Evolutionary conservation across 2,888 invertebrate genomes (phyloP).

Genomic region (Oxycera nigricornis): DNA sequence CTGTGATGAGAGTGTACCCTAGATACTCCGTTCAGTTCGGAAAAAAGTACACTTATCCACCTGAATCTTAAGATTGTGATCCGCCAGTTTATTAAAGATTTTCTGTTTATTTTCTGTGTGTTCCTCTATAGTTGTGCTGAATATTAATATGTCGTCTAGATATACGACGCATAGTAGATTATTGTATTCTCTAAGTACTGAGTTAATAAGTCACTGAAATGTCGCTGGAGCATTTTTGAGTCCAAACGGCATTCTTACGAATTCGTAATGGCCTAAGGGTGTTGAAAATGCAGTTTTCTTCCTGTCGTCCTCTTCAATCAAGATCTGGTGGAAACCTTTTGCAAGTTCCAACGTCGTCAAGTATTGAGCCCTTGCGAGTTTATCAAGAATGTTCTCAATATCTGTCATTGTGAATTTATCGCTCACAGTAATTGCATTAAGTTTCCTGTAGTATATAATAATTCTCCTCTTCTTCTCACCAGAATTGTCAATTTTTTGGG

Average conservation of each 20-base stretch:
- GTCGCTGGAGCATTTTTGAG: conserved; percentile 46
- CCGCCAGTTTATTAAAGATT: too few species aligned
- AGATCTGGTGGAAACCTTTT: conserved; percentile 47
- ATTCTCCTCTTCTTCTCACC: conserved; percentile 46
- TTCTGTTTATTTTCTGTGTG: conserved; percentile 49
- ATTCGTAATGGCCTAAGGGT: conserved; percentile 34
- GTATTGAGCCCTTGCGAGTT: conserved; percentile 44
- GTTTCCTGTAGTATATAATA: conserved; percentile 46
- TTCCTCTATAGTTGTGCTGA: conserved; percentile 50
- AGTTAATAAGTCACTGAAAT: conserved; percentile 51
- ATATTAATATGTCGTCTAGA: conserved; percentile 52
- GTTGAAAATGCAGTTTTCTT: too few species aligned
- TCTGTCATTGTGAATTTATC: conserved; percentile 47
- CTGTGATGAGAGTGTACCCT: too few species aligned
- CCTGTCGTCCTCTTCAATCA: conserved; percentile 42
- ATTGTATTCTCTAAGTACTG: conserved; percentile 18
- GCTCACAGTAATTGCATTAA: conserved; percentile 46
- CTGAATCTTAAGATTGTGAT: conserved; percentile 51
- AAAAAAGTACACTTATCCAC: conserved; percentile 50
- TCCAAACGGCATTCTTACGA: conserved; percentile 10
- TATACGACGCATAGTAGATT: conserved; percentile 37
- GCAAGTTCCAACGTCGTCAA: conserved; percentile 46
- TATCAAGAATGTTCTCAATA: conserved; percentile 45
- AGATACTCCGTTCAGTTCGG: too few species aligned
- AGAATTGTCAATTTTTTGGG: conserved; percentile 46